Conservation (phyloP, 2,888 invertebrate species). For the Coenonympha arcania region DNA sequence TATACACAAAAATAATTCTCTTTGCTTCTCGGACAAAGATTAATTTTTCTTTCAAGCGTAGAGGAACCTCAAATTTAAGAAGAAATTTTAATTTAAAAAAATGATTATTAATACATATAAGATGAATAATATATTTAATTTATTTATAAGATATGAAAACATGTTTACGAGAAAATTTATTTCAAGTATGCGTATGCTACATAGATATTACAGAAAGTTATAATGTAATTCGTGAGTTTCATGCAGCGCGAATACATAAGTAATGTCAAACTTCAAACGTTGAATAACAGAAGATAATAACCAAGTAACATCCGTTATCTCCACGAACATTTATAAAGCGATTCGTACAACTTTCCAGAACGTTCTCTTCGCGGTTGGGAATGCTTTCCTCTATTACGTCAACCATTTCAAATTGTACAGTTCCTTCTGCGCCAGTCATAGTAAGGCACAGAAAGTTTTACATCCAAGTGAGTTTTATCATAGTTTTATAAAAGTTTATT, state of each 20-base stretch:
- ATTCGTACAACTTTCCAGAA: slow-evolving; percentile 77
- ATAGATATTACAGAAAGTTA: background rate
- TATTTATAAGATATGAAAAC: no score
- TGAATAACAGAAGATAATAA: background rate
- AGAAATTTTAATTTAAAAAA: no score
- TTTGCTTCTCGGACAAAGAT: no score
- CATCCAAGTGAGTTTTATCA: slow-evolving; percentile 89
- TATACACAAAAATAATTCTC: no score
- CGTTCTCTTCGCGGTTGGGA: slow-evolving; percentile 94
- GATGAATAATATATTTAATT: no score
- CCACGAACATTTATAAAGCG: background rate
- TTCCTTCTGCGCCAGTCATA: slow-evolving; percentile 98
- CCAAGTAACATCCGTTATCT: background rate
- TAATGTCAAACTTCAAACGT: slow-evolving; percentile 4
- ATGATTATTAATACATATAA: no score
- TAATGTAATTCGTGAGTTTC: background rate
- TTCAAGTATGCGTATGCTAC: no score
- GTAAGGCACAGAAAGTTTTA: slow-evolving; percentile 97
- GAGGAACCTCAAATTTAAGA: no score
- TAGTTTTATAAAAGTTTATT: background rate
- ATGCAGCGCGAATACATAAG: background rate
- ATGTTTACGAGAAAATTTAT: no score
- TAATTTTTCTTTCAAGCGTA: no score
- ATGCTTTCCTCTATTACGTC: slow-evolving; percentile 97
- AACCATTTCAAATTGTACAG: slow-evolving; percentile 99